Evolutionary conservation across 2,113 vertebrate species (phyloP), one percentile per base, ranked within the genome.

Genomic region (Thryonomys swinderianus): DNA sequence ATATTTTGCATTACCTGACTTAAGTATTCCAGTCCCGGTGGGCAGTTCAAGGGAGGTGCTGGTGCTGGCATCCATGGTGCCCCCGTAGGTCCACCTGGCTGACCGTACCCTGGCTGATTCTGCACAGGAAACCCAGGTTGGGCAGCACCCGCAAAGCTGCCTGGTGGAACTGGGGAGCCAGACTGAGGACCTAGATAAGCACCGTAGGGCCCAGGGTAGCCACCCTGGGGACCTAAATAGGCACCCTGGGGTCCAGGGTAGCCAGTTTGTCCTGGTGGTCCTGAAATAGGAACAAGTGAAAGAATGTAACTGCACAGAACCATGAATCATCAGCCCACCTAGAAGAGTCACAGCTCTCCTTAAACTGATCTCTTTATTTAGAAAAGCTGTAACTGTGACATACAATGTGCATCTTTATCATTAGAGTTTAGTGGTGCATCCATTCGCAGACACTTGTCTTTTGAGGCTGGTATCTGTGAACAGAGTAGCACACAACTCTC

Each of bases 11-110:
- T 92, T 98, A 98, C 98, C 98, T 98, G 98, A 76, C 84, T 98
- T 95, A 99, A 97, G 62, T 98, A 99, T 90, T 99, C 98, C 76
- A 99, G 79, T 53, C 98, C 98, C 37, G 98, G 98, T 55, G 98
- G 98, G 82, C 98, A 99, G 90, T 96, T 97, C 32, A 95, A 61
- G 94, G 96, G 42, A 82, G 89, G 5, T 37, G 87, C 90, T 84
- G 98, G 98, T 32, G 97, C 4, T 0, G 98, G 97, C 98, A 98
- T 98, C 98, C 98, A 98, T 1, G 96, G 51, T 2, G 59, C 0
- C 4, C 74, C 81, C 0, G 14, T 34, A 27, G 82, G 78, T 7
- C 7, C 3, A 0, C 53, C 4, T 2, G 97, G 97, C 40, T 94
- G 89, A 69, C n/a, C 30, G 23, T 71, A 84, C 3, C 40, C 10